Conservation (phyloP, 2,113 vertebrate genomes). For the Aviceda subcristata region DNA sequence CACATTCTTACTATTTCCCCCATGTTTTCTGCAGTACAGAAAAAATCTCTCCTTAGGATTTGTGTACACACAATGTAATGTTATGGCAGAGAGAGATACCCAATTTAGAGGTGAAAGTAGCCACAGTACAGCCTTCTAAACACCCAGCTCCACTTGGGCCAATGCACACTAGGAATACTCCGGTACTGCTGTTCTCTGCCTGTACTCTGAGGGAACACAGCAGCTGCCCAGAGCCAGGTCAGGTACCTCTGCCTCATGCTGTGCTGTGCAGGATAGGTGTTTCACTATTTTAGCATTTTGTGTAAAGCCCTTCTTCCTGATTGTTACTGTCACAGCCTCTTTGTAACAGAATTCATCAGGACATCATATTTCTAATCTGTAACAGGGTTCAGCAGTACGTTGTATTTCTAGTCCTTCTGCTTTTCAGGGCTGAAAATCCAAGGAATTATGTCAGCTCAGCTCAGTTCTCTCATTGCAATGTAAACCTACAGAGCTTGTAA, state of each 20-base stretch:
- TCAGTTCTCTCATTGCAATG: neutral
- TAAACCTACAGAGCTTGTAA: neutral
- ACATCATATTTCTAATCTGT: neutral
- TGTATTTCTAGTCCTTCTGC: neutral
- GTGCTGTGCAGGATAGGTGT: neutral
- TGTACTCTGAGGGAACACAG: neutral
- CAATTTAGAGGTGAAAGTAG: neutral
- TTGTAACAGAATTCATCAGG: neutral
- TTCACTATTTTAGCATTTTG: neutral
- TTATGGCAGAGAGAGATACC: neutral
- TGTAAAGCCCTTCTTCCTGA: neutral
- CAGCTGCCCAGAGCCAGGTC: neutral
- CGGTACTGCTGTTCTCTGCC: neutral
- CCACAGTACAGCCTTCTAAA: neutral
- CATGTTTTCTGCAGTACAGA: neutral
- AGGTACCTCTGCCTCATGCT: neutral
- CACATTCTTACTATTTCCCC: neutral
- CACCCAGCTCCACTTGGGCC: neutral
- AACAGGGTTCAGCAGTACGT: neutral
- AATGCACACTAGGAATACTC: neutral
- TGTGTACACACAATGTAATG: neutral
- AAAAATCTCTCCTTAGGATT: neutral
- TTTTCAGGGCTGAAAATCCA: neutral
- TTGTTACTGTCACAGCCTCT: neutral
- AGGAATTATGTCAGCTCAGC: neutral